phyloP scores from a whole-genome alignment of 2,888 invertebrate species.

The Callimorpha dominula region DNA sequence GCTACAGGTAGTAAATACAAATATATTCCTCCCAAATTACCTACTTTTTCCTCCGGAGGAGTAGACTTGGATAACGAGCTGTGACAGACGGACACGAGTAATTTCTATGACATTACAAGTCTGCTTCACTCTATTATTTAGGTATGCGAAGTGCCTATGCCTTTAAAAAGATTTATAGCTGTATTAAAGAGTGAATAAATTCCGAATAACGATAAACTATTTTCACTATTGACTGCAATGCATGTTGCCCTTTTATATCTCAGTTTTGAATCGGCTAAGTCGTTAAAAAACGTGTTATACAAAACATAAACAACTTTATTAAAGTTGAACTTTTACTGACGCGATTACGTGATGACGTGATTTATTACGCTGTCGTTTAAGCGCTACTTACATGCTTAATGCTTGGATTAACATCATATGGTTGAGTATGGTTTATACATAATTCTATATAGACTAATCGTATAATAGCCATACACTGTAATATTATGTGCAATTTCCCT shows the following conservation, averaged over 20 bases:
- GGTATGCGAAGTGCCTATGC: constrained; percentile 24
- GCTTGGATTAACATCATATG: not conserved
- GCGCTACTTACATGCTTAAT: constrained; percentile 7
- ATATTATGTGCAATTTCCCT: too few species aligned
- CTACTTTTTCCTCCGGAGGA: too few species aligned
- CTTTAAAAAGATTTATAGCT: constrained; percentile 41
- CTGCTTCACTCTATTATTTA: constrained; percentile 24
- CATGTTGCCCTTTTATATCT: constrained; percentile 34
- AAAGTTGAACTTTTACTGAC: constrained; percentile 27
- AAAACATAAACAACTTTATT: constrained; percentile 34
- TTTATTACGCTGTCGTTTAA: constrained; percentile 22
- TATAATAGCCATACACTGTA: too few species aligned
- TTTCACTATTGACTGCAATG: constrained; percentile 30
- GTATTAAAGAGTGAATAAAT: constrained; percentile 46
- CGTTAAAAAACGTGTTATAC: constrained; percentile 35
- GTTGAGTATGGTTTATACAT: not conserved
- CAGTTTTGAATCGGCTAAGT: constrained; percentile 29
- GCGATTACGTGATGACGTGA: too few species aligned
- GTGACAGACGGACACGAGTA: too few species aligned
- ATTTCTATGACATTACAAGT: not conserved
- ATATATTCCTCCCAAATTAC: too few species aligned
- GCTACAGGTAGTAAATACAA: too few species aligned
- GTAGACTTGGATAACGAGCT: too few species aligned
- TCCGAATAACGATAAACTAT: constrained; percentile 38
- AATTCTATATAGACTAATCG: not conserved